Evolutionary conservation across 2,113 vertebrate species (phyloP).

Genomic region (Phaetusa simplex): DNA sequence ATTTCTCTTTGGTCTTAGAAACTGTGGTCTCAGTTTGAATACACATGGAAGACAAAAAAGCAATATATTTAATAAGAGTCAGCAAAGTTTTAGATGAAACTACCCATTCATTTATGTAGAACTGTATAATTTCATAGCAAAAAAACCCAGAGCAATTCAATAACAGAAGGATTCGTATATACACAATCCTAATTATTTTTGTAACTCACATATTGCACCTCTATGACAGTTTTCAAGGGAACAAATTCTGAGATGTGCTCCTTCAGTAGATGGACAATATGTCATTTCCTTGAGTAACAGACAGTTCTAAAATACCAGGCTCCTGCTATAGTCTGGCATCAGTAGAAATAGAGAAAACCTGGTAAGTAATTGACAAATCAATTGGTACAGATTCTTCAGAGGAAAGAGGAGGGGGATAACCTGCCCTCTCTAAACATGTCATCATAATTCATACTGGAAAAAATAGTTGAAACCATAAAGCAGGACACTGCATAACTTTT

Average conservation of each 20-base stretch:
- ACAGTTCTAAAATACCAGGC: neutral
- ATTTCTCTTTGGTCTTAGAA: neutral
- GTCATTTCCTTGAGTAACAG: neutral
- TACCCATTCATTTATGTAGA: neutral
- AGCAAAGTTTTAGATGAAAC: neutral
- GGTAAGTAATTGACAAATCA: neutral
- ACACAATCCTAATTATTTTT: neutral
- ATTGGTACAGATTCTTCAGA: neutral
- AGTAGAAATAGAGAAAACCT: neutral
- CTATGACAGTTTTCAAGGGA: neutral
- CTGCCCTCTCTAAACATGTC: neutral
- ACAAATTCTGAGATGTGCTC: neutral
- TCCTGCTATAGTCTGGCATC: neutral
- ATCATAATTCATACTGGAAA: neutral
- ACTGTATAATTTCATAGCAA: neutral
- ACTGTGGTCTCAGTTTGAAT: neutral
- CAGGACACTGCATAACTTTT: neutral
- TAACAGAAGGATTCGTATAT: neutral
- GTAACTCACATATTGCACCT: neutral
- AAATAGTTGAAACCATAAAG: neutral
- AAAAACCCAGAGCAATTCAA: neutral
- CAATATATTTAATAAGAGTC: neutral
- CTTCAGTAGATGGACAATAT: neutral
- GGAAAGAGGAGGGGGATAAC: neutral
- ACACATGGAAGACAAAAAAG: neutral